These are phyloP conservation scores for Onychomys leucogaster DNA, from an alignment of 2,797 vertebrate species.

Conservation along the genomic window DNA sequence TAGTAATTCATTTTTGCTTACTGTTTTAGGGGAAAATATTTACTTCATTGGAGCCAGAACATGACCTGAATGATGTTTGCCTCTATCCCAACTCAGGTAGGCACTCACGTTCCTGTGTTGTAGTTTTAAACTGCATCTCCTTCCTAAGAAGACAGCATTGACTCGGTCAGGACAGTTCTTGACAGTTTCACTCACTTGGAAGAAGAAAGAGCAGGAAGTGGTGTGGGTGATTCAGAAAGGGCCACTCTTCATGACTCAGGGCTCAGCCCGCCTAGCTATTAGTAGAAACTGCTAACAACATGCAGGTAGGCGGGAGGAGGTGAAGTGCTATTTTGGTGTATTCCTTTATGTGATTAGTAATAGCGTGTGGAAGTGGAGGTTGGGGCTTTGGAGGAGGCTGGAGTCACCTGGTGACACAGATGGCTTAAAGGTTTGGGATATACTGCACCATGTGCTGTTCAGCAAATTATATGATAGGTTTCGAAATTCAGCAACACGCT, in stretches of 20 bases:
- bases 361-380: constrained; percentile 15
- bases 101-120: background rate
- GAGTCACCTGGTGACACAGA: background rate
- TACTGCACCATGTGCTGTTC: background rate
- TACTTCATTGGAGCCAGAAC: constrained; percentile 95
- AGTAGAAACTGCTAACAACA: background rate
- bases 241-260: constrained; percentile 34
- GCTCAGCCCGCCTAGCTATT: constrained; percentile 37
- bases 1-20: constrained; percentile 57
- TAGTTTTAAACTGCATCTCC: background rate
- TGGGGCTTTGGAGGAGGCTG: background rate
- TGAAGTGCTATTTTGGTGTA: background rate
- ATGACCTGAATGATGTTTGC: constrained; percentile 96
- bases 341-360: constrained; percentile 37
- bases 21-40: constrained; percentile 95
- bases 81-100: constrained; percentile 96
- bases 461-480: background rate
- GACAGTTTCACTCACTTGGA: background rate
- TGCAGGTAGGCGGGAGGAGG: constrained; percentile 10
- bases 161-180: background rate
- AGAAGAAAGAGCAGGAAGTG: constrained; percentile 56
- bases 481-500: background rate
- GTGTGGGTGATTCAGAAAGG: constrained; percentile 55
- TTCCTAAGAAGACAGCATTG: background rate
- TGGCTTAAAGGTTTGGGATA: background rate